phyloP scores from a whole-genome alignment of 2,113 vertebrate species.

The Xerus inauris region DNA sequence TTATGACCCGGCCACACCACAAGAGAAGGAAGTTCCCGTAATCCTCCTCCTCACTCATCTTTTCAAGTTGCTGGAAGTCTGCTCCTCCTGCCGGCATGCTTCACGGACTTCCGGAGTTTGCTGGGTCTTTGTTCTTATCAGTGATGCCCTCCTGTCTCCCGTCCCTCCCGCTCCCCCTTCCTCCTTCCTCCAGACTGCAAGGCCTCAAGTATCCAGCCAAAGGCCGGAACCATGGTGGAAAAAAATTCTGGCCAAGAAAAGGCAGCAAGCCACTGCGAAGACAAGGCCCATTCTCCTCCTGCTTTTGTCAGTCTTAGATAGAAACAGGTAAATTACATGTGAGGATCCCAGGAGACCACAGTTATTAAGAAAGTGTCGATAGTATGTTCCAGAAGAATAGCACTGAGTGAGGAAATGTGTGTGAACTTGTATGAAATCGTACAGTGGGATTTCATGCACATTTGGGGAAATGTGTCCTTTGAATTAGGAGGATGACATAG shows the following conservation, averaged over 20 bases:
- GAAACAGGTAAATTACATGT: not conserved
- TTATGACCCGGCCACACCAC: slow-evolving; percentile 49
- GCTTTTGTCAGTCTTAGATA: slow-evolving; percentile 52
- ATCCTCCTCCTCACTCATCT: slow-evolving; percentile 17
- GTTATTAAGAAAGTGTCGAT: slow-evolving; percentile 34
- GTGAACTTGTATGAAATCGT: not conserved
- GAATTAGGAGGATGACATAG: not conserved
- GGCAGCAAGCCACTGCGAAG: not conserved
- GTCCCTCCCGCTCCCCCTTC: slow-evolving; percentile 53
- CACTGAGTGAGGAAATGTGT: not conserved
- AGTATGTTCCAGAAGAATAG: not conserved
- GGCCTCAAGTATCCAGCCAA: slow-evolving; percentile 19
- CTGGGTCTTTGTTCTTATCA: slow-evolving; percentile 73
- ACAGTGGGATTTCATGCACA: not conserved
- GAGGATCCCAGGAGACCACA: slow-evolving; percentile 26
- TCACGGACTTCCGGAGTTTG: slow-evolving; percentile 61
- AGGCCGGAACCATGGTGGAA: not conserved
- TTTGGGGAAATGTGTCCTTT: not conserved
- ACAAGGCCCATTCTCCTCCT: not conserved
- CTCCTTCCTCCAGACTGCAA: slow-evolving; percentile 62
- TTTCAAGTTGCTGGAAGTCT: slow-evolving; percentile 73
- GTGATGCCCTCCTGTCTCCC: slow-evolving; percentile 63
- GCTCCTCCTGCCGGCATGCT: not conserved
- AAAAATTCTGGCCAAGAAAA: slow-evolving; percentile 38
- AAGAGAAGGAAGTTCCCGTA: slow-evolving; percentile 74